Evolutionary conservation across 2,797 vertebrate genomes (phyloP), one percentile per base, ranked within the genome.

Genomic region (Poeciliopsis turneri): DNA sequence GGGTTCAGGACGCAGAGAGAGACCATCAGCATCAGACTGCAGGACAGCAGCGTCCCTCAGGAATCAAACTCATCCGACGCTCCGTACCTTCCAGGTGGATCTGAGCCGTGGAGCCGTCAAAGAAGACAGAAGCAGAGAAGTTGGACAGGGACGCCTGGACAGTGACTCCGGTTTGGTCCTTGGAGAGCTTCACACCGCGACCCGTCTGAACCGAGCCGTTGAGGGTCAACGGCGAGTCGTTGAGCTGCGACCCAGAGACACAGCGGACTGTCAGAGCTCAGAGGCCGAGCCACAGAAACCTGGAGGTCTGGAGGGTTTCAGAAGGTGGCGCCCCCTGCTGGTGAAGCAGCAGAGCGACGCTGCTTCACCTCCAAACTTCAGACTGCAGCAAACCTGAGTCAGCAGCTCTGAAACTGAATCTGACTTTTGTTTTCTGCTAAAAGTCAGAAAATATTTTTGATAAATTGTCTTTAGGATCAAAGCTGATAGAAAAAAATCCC

Each of bases 51-150:
- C 72, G 51, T 33, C 46, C 45, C 13, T 25, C 30, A 75, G 30
- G 39, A 75, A 10, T 25, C 13, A 25, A 57, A 36, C 59, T 36
- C 30, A 11, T n/a, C 55, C 13, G 10, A 23, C 41, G 4, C 13
- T 71, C 12, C 12, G 1, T 78, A 82, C 86, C 78, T 78, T 7
- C 2, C 5, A 74, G 1, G 43, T 15, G 23, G 64, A 87, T 77
- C 18, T 76, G 77, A 7, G 75, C 23, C 0, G 36, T 77, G 72
- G 61, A 23, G 33, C 84, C 84, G 9, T 88, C 71, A 68, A 85
- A 85, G 55, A 66, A 72, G 23, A 82, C 20, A 45, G 64, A 57
- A 5, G 9, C 1, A 1, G 0, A 36, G 43, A 5, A 10, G 1
- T 3, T 3, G 2, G 10, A 5, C 23, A 33, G 0, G 0, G 16